These are phyloP conservation scores for Perca flavescens DNA, from an alignment of 2,113 vertebrate species.

Conservation along the genomic window DNA sequence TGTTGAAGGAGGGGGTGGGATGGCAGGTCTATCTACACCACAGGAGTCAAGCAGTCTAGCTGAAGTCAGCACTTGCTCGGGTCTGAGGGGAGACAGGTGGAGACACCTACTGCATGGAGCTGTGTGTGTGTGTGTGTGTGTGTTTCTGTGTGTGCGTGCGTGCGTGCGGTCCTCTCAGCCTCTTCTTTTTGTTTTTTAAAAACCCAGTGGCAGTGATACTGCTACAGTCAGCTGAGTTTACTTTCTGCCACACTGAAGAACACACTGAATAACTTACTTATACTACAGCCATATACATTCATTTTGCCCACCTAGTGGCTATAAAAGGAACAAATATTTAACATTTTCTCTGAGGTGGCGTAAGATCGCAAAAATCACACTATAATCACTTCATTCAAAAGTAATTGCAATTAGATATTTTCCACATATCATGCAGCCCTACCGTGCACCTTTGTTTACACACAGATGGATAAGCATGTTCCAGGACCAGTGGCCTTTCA, in stretches of 20 bases:
- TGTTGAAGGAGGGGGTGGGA: neutral
- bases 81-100: slow-evolving; percentile 51
- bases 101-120: slow-evolving; percentile 1
- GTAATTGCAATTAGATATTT: too few relatives aligned
- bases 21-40: slow-evolving; percentile 48
- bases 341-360: neutral
- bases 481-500: neutral
- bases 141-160: neutral
- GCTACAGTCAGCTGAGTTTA: too few relatives aligned
- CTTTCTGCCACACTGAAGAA: neutral
- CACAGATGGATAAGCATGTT: neutral
- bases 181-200: too few relatives aligned
- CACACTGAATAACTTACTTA: neutral
- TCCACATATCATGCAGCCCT: too few relatives aligned
- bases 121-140: neutral
- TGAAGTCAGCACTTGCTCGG: slow-evolving; percentile 64
- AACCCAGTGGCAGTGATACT: too few relatives aligned
- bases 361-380: too few relatives aligned
- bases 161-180: neutral
- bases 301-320: neutral
- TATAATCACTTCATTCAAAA: too few relatives aligned
- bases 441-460: neutral
- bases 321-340: neutral
- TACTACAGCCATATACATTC: neutral
- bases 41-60: slow-evolving; percentile 62